A percentile compares a stretch with the other conserved stretches of the same genome.
These are phyloP conservation scores for Mormyrus proboscirostris DNA, from an alignment of 2,797 vertebrate species.

Conservation along the genomic window DNA sequence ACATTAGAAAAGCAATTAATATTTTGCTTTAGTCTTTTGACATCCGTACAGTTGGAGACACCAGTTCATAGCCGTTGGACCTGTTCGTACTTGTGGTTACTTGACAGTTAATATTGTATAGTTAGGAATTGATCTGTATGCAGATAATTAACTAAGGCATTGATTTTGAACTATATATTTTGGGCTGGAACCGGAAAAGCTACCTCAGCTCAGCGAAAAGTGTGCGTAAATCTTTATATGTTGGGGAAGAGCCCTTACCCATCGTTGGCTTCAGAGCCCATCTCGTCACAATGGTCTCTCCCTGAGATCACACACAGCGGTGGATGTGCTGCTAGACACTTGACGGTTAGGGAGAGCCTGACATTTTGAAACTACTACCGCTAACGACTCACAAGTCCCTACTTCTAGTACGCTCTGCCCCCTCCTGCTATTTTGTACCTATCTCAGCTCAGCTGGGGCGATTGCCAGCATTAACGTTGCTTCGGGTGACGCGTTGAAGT, in stretches of 20 bases:
- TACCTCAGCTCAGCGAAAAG: background rate
- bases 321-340: background rate
- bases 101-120: slow-evolving; percentile 4
- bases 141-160: background rate
- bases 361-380: background rate
- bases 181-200: background rate
- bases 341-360: background rate
- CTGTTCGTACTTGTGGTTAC: background rate
- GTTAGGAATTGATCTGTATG: background rate
- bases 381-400: background rate
- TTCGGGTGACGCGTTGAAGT: background rate
- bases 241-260: background rate
- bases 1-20: background rate
- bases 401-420: background rate
- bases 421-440: background rate
- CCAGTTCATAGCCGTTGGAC: background rate
- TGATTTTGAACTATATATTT: background rate
- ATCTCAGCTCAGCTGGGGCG: background rate
- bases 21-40: background rate
- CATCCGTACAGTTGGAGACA: background rate
- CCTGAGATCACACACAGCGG: background rate
- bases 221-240: background rate
- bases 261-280: background rate
- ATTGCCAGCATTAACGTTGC: background rate
- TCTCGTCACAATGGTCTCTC: background rate